Evolutionary conservation across 2,797 vertebrate species (phyloP).

Genomic region (Botia almorhae): DNA sequence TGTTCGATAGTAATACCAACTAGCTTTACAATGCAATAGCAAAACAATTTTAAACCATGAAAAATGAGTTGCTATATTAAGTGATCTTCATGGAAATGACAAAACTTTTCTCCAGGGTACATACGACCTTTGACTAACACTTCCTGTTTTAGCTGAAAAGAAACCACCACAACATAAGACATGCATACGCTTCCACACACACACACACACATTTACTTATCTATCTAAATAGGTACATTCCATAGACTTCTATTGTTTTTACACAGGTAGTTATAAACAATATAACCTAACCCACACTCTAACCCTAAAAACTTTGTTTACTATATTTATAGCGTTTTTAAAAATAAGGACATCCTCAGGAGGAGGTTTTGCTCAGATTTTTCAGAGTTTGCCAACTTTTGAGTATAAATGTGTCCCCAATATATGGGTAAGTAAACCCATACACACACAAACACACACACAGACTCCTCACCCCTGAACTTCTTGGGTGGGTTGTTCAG

Average conservation of each 20-base stretch:
- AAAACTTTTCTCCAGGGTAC: conserved; percentile 58
- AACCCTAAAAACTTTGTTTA: too few relatives aligned
- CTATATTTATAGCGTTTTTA: too few relatives aligned
- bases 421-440: neutral
- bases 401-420: too few relatives aligned
- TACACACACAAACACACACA: conserved; percentile 43
- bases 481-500: conserved; percentile 98
- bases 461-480: conserved; percentile 88
- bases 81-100: conserved; percentile 39
- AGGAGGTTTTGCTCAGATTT: too few relatives aligned
- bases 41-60: neutral
- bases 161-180: conserved; percentile 60
- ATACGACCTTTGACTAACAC: conserved; percentile 66
- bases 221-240: too few relatives aligned
- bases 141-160: conserved; percentile 76
- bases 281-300: too few relatives aligned
- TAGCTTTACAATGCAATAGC: conserved; percentile 10
- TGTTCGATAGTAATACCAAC: neutral
- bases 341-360: too few relatives aligned
- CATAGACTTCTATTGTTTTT: too few relatives aligned
- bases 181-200: conserved; percentile 34
- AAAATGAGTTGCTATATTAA: conserved; percentile 29
- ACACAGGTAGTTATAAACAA: too few relatives aligned
- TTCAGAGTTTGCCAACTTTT: too few relatives aligned
- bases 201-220: neutral